These are phyloP conservation scores for Lerista edwardsae DNA, from an alignment of 2,797 vertebrate species.

Conservation along the genomic window DNA sequence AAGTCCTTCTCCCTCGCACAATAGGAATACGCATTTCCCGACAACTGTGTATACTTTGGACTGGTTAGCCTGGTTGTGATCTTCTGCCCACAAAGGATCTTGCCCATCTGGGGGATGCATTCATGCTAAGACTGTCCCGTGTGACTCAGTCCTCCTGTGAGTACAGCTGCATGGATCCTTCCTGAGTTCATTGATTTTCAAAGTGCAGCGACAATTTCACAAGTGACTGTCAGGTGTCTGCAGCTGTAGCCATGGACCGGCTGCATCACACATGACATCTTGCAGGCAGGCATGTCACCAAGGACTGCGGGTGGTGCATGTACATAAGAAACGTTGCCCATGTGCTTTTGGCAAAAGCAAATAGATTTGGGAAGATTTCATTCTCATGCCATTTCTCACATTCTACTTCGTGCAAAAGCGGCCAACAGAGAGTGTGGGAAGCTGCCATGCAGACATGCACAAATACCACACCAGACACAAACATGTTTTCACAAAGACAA, in stretches of 20 bases:
- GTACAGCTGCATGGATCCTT: not conserved
- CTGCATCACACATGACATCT: not conserved
- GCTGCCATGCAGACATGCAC: not conserved
- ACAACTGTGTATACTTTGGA: not conserved
- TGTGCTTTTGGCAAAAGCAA: not conserved
- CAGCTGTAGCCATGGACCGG: not conserved
- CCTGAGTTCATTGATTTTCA: not conserved
- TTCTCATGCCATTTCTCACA: not conserved
- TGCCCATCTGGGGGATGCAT: not conserved
- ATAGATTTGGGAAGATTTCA: not conserved
- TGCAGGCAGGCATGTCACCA: not conserved
- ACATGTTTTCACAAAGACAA: not conserved
- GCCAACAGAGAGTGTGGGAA: not conserved
- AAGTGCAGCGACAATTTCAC: not conserved
- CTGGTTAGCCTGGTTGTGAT: not conserved
- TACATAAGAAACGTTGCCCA: not conserved
- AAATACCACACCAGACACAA: not conserved
- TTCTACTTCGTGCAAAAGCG: not conserved
- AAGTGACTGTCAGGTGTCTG: not conserved
- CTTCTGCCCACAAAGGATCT: not conserved
- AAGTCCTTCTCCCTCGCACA: not conserved
- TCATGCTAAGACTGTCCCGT: not conserved
- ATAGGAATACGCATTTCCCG: not conserved
- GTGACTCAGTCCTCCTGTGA: not conserved
- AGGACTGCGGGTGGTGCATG: not conserved